A percentile compares a stretch with the other conserved stretches of the same genome.
phyloP scores from a whole-genome alignment of 2,113 vertebrate species.

The Channa maculata region DNA sequence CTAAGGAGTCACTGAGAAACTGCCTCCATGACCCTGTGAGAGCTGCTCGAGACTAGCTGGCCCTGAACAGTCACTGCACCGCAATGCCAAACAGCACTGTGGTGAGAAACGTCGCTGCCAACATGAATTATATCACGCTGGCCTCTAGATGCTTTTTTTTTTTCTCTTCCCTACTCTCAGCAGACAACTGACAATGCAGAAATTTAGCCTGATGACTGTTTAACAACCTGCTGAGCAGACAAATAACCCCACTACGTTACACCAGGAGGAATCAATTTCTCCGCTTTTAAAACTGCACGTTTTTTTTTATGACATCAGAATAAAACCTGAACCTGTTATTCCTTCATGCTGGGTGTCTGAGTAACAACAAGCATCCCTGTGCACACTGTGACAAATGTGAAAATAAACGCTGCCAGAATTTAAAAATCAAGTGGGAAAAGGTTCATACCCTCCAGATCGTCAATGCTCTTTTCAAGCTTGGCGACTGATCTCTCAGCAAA shows the following conservation, averaged over 20 bases:
- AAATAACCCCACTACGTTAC: conserved; percentile 12
- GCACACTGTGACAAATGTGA: neutral
- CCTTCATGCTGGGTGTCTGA: too few relatives aligned
- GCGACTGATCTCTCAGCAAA: conserved; percentile 98
- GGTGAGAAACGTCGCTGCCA: conserved; percentile 42
- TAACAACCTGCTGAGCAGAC: conserved; percentile 8
- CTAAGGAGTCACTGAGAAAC: conserved; percentile 72
- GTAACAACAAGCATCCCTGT: neutral
- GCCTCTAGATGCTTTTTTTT: neutral
- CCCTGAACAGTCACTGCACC: conserved; percentile 42
- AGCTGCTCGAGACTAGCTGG: conserved; percentile 23
- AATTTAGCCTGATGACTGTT: conserved; percentile 17
- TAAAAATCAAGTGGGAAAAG: conserved; percentile 40
- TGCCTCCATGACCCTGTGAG: conserved; percentile 44
- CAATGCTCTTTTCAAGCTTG: conserved; percentile 99
- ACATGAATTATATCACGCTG: conserved; percentile 34
- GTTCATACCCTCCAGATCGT: conserved; percentile 97
- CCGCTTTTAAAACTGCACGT: neutral
- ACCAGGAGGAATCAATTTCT: neutral
- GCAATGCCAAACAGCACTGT: conserved; percentile 40
- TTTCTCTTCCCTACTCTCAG: neutral
- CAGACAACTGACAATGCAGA: conserved; percentile 15
- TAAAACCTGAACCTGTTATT: too few relatives aligned
- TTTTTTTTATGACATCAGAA: too few relatives aligned
- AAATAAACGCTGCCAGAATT: neutral